Evolutionary conservation across 1,140 invertebrate species (phyloP).

Genomic region (Drosophila nebulosa): DNA sequence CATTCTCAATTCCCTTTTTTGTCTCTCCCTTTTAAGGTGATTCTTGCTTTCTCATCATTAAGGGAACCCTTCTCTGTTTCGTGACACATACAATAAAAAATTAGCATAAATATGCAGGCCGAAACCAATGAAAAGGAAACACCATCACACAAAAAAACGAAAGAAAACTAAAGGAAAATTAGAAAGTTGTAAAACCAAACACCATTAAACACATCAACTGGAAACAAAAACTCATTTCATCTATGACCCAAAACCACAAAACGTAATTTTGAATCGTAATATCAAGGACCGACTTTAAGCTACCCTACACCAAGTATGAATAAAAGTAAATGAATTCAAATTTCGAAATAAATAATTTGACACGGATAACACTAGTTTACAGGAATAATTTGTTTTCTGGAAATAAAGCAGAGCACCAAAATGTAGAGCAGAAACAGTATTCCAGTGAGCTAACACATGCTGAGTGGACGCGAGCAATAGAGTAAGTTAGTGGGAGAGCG

Average conservation of each 20-base stretch:
- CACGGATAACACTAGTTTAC: too few species aligned
- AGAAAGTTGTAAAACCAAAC: conserved; percentile 74
- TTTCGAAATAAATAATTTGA: too few species aligned
- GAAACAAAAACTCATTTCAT: conserved; percentile 76
- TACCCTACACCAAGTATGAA: not conserved
- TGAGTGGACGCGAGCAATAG: too few species aligned
- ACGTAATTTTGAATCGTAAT: not conserved
- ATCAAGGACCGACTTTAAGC: not conserved
- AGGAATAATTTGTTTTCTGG: too few species aligned
- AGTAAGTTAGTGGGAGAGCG: too few species aligned
- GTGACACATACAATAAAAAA: conserved; percentile 52
- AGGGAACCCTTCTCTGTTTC: not conserved
- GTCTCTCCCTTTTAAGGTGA: conserved; percentile 11
- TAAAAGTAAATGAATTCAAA: conserved; percentile 2
- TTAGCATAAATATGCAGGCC: conserved; percentile 67
- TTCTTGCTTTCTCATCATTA: conserved; percentile 23
- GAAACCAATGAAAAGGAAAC: not conserved
- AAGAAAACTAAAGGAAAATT: conserved; percentile 30
- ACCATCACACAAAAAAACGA: not conserved
- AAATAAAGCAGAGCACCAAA: too few species aligned
- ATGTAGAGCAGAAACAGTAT: too few species aligned
- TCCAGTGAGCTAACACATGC: too few species aligned
- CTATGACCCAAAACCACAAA: conserved; percentile 38
- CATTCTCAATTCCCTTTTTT: conserved; percentile 5
- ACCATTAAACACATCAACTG: conserved; percentile 77